These are phyloP conservation scores for Coenobita brevimanus DNA, from an alignment of 1,140 invertebrate species.

Conservation along the genomic window DNA sequence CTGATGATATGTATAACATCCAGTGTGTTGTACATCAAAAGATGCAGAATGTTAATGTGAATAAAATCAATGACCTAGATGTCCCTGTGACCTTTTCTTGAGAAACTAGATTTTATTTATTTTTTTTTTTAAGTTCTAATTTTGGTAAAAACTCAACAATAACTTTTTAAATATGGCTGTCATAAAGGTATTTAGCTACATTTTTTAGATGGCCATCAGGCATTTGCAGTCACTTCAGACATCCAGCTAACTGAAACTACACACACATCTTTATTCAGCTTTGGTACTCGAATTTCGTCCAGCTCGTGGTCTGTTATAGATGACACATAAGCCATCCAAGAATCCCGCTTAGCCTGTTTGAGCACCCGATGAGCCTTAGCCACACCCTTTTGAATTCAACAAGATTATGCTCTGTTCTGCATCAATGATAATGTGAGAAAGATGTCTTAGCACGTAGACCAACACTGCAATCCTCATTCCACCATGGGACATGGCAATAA, in stretches of 20 bases:
- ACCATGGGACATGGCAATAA: too few species aligned
- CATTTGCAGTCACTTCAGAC: background rate
- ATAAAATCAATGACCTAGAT: background rate
- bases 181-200: slow-evolving; percentile 6
- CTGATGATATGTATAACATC: slow-evolving; percentile 10
- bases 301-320: too few species aligned
- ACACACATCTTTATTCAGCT: background rate
- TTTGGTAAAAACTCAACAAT: background rate
- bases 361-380: too few species aligned
- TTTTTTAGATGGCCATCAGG: background rate
- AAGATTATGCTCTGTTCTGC: too few species aligned
- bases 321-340: too few species aligned
- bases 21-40: background rate
- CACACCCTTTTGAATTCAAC: too few species aligned
- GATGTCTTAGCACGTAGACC: too few species aligned
- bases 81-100: background rate
- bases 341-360: too few species aligned
- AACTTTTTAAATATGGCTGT: background rate
- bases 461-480: too few species aligned
- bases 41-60: slow-evolving; percentile 1
- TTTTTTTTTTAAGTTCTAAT: background rate
- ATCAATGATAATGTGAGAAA: too few species aligned
- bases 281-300: too few species aligned
- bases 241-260: slow-evolving; percentile 17
- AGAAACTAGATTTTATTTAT: background rate